These are phyloP conservation scores for Pocillopora damicornis DNA, from an alignment of 64 coral and sea anemone species.

Conservation along the genomic window DNA sequence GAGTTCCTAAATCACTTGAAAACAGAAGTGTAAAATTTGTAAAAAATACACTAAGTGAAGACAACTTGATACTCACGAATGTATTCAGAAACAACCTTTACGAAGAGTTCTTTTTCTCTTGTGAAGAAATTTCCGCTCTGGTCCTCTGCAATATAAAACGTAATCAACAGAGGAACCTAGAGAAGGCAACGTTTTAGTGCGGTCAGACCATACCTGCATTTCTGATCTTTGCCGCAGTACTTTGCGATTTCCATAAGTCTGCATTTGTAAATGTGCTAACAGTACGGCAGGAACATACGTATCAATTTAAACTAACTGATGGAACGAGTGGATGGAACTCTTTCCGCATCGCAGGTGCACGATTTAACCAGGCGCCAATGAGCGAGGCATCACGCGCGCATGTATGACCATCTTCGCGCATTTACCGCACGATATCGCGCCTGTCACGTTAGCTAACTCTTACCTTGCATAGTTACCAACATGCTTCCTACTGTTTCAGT, in stretches of 20 bases:
- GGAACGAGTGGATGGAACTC: no score
- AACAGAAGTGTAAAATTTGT: no score
- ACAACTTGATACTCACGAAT: constrained; percentile 62
- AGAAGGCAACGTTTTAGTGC: background rate
- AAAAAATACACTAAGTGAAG: background rate
- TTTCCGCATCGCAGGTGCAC: no score
- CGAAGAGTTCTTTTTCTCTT: constrained; percentile 72
- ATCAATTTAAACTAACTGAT: no score
- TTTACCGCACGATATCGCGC: background rate
- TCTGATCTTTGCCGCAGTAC: no score
- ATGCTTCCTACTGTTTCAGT: constrained; percentile 92
- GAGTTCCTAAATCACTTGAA: no score
- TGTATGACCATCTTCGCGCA: background rate
- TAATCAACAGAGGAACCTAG: background rate
- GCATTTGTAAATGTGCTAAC: no score
- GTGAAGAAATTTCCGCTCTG: constrained; percentile 67
- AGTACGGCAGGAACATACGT: no score
- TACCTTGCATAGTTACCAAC: constrained; percentile 85
- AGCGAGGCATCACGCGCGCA: no score
- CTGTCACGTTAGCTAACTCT: background rate
- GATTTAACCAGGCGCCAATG: no score
- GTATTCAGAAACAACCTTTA: constrained; percentile 74
- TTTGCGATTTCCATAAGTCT: no score
- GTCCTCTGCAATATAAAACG: constrained; percentile 41
- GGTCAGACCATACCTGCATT: background rate